A percentile compares a stretch with the other conserved stretches of the same genome.
These are phyloP conservation scores for Hypsibius dujardini DNA, from an alignment of 1,140 invertebrate genomes.

Conservation along the genomic window DNA sequence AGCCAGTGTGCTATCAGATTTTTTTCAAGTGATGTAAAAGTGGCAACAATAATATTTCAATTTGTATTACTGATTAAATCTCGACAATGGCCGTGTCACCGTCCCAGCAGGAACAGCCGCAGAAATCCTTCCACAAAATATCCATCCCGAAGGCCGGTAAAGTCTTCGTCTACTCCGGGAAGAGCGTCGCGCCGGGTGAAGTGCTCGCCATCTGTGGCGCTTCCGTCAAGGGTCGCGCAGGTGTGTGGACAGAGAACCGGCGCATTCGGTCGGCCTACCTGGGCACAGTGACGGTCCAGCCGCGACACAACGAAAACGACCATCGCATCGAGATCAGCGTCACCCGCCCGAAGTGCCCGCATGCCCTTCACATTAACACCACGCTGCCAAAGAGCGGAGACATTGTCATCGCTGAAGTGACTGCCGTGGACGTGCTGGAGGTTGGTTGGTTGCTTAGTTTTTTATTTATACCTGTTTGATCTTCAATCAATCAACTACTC, in stretches of 20 bases:
- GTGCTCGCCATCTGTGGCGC: neutral
- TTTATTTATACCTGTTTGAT: too few species aligned
- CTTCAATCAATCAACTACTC: too few species aligned
- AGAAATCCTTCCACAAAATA: slow-evolving; percentile 1
- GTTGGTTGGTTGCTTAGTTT: neutral
- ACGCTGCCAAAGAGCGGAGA: neutral
- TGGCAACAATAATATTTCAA: too few species aligned
- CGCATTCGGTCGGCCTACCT: neutral
- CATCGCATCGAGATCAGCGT: neutral
- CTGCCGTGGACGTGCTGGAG: slow-evolving; percentile 6
- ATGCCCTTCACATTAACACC: neutral
- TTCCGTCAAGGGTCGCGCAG: neutral
- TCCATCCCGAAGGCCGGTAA: neutral
- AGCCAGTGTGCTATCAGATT: too few species aligned
- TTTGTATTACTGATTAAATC: too few species aligned
- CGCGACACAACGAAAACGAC: slow-evolving; percentile 2
- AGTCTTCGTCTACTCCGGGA: neutral
- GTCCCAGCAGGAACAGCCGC: neutral
- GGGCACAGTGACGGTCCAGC: slow-evolving; percentile 1
- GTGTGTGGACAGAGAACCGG: neutral
- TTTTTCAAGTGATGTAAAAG: too few species aligned
- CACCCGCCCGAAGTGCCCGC: neutral
- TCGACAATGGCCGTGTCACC: neutral
- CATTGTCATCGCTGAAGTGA: slow-evolving; percentile 9
- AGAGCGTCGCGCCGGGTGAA: neutral